Base-by-base conservation (phyloP, 2,113 vertebrate genomes). In the Notarius quadriscutis region DNA sequence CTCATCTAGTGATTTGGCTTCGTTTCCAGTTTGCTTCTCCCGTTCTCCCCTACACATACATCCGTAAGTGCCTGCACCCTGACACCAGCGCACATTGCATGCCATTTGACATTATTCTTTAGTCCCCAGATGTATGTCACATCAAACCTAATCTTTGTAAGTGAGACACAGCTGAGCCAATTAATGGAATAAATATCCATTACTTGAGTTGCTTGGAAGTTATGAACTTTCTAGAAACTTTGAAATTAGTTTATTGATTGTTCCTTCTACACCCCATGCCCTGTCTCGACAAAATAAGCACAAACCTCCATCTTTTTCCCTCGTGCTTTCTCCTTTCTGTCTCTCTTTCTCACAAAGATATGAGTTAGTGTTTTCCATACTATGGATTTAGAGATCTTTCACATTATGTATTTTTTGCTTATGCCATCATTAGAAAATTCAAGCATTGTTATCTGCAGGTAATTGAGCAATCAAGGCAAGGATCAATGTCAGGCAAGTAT, bases 221-320 rank as follows among this genome's bases (percentile, higher is more conserved):
- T 86, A 91, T 92, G 84, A 88, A 93, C 86, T 92, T 91, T 91
- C 85, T 87, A 82, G 91, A 93, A 92, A 90, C 91, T 92, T 90
- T 90, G 77, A 92, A 88, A 93, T 94, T 75, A 91, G 90, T 93
- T 93, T 92, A 94, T 94, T 90, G 91, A 93, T 94, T 93, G 57
- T 48, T 86, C 86, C 48, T 58, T 84, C 86, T 72, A 34, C 81
- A 51, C 60, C 72, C 27, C 67, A 18, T 15, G 58, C 84, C 63
- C 78, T 86, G 67, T 85, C 77, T 69, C 51, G 53, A 30, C 34
- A 82, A 88, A 81, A 77, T 81, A 87, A 81, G 55, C 84, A 77
- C 79, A 60, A 84, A 81, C 83, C 30, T 27, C 50, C 81, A 15
- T 71, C 60, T 87, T 72, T 77, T 69, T 69, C 67, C 51, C 58